Evolutionary conservation across 2,888 invertebrate species (phyloP).

Genomic region (Ceratothoa steindachneri): DNA sequence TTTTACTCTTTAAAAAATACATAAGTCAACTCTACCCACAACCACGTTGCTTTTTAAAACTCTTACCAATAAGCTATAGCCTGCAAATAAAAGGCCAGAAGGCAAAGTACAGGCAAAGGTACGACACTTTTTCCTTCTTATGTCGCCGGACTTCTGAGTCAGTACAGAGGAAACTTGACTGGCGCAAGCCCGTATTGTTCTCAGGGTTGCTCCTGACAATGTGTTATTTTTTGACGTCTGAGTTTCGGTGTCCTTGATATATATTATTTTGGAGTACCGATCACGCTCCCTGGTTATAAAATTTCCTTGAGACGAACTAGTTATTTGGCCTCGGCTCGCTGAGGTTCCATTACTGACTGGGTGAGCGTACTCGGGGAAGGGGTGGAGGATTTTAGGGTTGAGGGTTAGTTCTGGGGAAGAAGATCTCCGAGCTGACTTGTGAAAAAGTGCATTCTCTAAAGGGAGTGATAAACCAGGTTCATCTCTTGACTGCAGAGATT

Average conservation of each 20-base stretch:
- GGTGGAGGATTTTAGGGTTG: not conserved
- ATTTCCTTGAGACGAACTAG: not conserved
- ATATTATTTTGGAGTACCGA: not conserved
- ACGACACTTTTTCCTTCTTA: not conserved
- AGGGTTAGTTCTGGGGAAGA: not conserved
- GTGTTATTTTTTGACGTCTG: not conserved
- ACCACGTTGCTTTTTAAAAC: not conserved
- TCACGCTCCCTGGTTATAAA: not conserved
- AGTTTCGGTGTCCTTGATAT: not conserved
- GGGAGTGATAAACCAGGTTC: not conserved
- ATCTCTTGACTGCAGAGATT: not conserved
- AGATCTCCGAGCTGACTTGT: not conserved
- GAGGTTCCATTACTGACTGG: no score
- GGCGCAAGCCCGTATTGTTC: not conserved
- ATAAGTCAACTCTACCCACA: not conserved
- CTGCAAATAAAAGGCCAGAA: not conserved
- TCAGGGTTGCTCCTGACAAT: not conserved
- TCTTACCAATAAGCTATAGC: not conserved
- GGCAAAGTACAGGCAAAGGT: slow-evolving; percentile 2
- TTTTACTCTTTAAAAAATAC: no score
- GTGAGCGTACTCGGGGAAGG: no score
- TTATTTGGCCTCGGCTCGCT: not conserved
- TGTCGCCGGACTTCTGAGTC: not conserved
- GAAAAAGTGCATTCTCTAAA: not conserved
- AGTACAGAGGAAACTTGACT: not conserved